A percentile compares a stretch with the other conserved stretches of the same genome.
Evolutionary conservation across 2,888 invertebrate genomes (phyloP).

Genomic region (Megaustenia siamemsis): DNA sequence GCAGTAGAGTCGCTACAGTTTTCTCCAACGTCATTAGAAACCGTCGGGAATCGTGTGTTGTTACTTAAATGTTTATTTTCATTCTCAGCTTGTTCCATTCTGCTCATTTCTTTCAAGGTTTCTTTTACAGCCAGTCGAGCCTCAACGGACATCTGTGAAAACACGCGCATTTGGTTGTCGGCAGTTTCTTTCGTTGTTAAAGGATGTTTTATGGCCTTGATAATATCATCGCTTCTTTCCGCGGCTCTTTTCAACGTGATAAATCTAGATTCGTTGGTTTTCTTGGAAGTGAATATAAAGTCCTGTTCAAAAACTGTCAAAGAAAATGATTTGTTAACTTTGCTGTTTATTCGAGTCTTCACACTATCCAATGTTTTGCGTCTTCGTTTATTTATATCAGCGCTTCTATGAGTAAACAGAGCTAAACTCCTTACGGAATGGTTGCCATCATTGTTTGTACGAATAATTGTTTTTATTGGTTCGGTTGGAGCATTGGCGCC

Average conservation of each 20-base stretch:
- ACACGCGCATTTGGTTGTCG: constrained; percentile 57
- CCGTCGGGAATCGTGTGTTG: neutral
- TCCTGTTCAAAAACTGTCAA: constrained; percentile 46
- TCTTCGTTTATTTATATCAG: neutral
- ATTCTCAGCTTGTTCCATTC: neutral
- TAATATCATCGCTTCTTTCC: neutral
- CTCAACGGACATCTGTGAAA: constrained; percentile 71
- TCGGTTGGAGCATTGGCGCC: neutral
- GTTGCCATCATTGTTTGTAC: neutral
- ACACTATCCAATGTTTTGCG: neutral
- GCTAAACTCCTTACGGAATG: neutral
- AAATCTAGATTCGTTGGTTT: neutral
- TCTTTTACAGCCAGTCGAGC: constrained; percentile 71
- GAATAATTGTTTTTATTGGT: neutral
- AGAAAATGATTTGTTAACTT: constrained; percentile 65
- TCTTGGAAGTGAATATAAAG: neutral
- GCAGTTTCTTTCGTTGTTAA: constrained; percentile 54
- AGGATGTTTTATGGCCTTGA: constrained; percentile 51
- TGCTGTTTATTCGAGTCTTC: constrained; percentile 62
- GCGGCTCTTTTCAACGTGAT: neutral
- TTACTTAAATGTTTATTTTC: neutral
- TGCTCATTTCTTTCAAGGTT: constrained; percentile 67
- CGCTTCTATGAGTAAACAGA: too few relatives aligned
- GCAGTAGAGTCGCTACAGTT: too few relatives aligned
- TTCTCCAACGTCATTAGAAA: neutral